Conservation (phyloP, 2,888 invertebrate genomes). For the Lutraria lutraria region DNA sequence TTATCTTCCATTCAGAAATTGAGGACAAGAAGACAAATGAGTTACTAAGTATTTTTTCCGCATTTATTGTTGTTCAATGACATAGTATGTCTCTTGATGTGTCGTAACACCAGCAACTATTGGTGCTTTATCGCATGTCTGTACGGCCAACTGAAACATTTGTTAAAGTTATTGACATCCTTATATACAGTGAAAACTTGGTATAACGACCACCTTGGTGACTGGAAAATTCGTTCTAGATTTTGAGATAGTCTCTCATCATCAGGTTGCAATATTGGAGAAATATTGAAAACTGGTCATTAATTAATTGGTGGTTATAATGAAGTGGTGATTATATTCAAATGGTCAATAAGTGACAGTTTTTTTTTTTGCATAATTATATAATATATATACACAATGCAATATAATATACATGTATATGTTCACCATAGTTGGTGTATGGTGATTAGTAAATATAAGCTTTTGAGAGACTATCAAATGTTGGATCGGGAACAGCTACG, state of each 20-base stretch:
- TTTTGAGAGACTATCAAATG: not conserved
- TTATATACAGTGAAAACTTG: not conserved
- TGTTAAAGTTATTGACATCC: not conserved
- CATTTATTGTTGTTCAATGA: slow-evolving; percentile 8
- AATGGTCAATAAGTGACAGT: too few species aligned
- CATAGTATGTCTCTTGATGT: not conserved
- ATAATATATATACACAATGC: too few species aligned
- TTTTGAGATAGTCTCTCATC: not conserved
- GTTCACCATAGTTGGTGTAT: too few species aligned
- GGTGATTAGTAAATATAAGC: not conserved
- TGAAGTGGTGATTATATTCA: too few species aligned
- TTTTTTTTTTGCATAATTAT: too few species aligned
- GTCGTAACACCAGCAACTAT: not conserved
- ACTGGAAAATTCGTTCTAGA: not conserved
- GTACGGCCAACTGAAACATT: not conserved
- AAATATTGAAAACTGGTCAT: not conserved
- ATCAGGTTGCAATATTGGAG: not conserved
- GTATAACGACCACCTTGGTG: not conserved
- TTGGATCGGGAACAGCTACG: not conserved
- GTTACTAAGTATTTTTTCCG: too few species aligned
- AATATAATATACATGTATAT: too few species aligned
- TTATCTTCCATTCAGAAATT: too few species aligned
- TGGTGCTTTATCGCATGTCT: not conserved
- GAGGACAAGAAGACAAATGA: too few species aligned
- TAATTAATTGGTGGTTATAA: not conserved